Evolutionary conservation across 2,888 invertebrate species (phyloP).

Genomic region (Cepaea hortensis): DNA sequence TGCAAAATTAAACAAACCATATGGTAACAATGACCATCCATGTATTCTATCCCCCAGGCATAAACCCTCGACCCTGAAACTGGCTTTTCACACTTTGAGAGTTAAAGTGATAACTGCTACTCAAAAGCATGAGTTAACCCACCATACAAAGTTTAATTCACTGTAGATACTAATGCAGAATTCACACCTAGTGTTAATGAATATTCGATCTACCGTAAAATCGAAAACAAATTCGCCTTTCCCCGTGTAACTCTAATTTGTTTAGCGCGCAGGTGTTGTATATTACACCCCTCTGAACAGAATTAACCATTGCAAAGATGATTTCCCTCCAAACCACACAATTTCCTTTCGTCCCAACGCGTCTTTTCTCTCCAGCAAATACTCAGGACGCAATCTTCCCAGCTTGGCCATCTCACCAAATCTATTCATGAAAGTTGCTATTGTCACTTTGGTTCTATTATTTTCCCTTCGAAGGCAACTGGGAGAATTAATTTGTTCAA

Average conservation of each 20-base stretch:
- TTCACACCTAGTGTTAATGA: not conserved
- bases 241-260: not conserved
- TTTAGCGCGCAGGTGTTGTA: conserved; percentile 33
- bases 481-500: conserved; percentile 33
- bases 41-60: no score
- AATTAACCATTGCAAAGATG: conserved; percentile 25
- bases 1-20: no score
- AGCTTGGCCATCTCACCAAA: conserved; percentile 7
- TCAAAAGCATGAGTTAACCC: no score
- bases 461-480: not conserved
- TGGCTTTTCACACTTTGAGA: no score
- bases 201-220: conserved; percentile 6
- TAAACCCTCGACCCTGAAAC: no score
- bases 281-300: conserved; percentile 5
- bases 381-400: conserved; percentile 16
- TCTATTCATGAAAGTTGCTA: conserved; percentile 20
- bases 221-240: not conserved
- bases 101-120: no score
- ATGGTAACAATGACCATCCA: no score
- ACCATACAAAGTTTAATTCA: no score
- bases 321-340: conserved; percentile 15
- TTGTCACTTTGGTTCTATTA: not conserved
- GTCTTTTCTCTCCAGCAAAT: conserved; percentile 5
- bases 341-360: conserved; percentile 6
- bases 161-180: no score